Evolutionary conservation across 2,113 vertebrate species (phyloP), one percentile per base, ranked within the genome.

Genomic region (Bubo bubo): DNA sequence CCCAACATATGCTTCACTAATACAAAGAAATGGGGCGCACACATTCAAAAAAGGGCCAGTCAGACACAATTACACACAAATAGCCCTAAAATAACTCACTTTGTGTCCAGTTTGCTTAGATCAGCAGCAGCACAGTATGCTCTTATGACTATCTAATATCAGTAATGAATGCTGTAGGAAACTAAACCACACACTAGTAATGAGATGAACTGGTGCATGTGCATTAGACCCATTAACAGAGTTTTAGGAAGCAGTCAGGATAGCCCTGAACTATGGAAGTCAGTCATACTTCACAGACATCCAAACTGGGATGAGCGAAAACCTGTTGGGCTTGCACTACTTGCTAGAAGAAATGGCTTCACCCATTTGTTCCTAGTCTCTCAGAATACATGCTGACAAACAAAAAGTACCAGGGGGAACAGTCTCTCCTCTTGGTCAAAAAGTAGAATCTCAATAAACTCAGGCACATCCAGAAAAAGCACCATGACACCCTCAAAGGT

Each of bases 21-120:
- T 9, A 73, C 21, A 87, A 60, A 82, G 70, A 96, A 91, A 67
- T 49, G 43, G 79, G 73, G 62, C 86, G 84, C 50, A 23, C 28
- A 62, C 13, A 34, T 67, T 81, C 53, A 43, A 30, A 92, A 88
- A 75, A 62, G 52, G 43, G 70, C 23, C 58, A 92, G 67, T 62
- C 92, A 94, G 70, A 70, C 28, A 47, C 1, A 0, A 67, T 73
- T 83, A 86, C 35, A 87, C 59, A 52, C n/a, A 59, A 64, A 32
- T 20, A 64, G 32, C 77, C 26, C 70, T 63, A 93, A 88, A 96
- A 81, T 74, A 81, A 47, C n/a, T 91, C 62, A 45, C 43, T 93
- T 76, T 49, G 53, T 37, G 39, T 50, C 56, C 70, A 55, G 55
- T 89, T 93, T 90, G 77, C 91, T 96, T 95, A 73, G 37, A 79